Conservation (phyloP, 2,888 invertebrate species). For the Leptopterna dolabrata region DNA sequence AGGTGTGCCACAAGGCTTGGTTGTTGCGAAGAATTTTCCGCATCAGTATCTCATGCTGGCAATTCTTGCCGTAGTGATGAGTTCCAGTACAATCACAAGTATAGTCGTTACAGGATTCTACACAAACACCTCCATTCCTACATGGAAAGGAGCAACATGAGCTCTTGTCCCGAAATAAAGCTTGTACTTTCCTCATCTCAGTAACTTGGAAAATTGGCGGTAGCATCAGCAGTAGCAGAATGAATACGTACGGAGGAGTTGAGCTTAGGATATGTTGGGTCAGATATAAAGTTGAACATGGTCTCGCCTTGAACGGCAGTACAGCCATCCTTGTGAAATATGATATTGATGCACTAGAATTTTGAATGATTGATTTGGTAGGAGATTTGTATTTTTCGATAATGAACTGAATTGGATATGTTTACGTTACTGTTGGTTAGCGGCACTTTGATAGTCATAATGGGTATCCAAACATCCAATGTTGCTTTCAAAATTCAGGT, state of each 20-base stretch:
- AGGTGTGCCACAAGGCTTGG: background rate
- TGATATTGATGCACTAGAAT: too few relatives aligned
- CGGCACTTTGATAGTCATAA: too few relatives aligned
- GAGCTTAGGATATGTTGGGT: too few relatives aligned
- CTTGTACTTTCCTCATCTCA: background rate
- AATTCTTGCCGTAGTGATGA: background rate
- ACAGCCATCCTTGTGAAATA: background rate
- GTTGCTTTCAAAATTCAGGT: too few relatives aligned
- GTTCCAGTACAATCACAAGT: constrained; percentile 10
- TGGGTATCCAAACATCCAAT: too few relatives aligned
- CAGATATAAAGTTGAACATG: background rate
- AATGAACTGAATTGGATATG: too few relatives aligned
- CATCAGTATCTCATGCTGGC: background rate
- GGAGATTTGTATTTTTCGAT: too few relatives aligned
- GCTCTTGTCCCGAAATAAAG: background rate
- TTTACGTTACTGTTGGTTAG: too few relatives aligned
- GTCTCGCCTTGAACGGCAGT: background rate
- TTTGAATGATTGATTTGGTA: too few relatives aligned
- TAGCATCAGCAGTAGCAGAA: background rate
- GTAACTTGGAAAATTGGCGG: background rate
- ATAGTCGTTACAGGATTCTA: background rate
- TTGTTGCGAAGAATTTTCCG: background rate
- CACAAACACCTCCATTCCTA: background rate
- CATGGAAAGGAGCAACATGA: constrained; percentile 12
- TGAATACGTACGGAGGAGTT: background rate